Evolutionary conservation across 1,140 invertebrate genomes (phyloP).

Genomic region (Sinella curviseta): DNA sequence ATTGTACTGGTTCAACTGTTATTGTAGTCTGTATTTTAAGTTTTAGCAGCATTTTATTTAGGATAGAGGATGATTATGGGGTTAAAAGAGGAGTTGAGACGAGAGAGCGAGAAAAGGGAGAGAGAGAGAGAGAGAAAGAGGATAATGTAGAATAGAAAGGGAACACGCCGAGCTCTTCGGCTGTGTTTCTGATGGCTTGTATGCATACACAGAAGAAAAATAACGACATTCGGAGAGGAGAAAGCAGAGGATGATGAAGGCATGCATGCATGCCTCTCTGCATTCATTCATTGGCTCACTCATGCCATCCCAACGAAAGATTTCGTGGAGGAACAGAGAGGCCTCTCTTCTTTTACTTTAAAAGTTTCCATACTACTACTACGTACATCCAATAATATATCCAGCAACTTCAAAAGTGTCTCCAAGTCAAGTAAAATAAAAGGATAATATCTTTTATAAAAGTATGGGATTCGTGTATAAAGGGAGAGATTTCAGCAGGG

Average conservation of each 20-base stretch:
- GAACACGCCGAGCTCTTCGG: background rate
- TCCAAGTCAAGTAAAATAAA: slow-evolving; percentile 14
- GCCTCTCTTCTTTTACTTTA: background rate
- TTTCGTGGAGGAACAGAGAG: background rate
- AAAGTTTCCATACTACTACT: background rate
- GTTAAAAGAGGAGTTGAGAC: background rate
- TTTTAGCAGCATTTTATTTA: too few relatives aligned
- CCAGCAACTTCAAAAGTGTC: background rate
- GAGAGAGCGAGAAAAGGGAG: background rate
- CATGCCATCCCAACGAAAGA: background rate
- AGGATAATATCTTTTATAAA: background rate
- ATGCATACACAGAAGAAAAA: background rate
- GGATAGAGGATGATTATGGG: background rate
- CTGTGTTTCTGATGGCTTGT: background rate
- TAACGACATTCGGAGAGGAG: background rate
- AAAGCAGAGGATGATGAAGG: background rate
- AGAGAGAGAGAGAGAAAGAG: background rate
- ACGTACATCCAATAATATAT: background rate
- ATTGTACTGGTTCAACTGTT: too few relatives aligned
- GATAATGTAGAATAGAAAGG: too few relatives aligned
- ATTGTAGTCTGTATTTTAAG: too few relatives aligned
- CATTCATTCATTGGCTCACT: background rate
- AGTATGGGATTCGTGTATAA: background rate
- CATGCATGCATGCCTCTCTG: background rate
- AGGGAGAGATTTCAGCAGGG: background rate